Conservation (phyloP, 2,888 invertebrate genomes). For the Drosophila flavopinicola region DNA sequence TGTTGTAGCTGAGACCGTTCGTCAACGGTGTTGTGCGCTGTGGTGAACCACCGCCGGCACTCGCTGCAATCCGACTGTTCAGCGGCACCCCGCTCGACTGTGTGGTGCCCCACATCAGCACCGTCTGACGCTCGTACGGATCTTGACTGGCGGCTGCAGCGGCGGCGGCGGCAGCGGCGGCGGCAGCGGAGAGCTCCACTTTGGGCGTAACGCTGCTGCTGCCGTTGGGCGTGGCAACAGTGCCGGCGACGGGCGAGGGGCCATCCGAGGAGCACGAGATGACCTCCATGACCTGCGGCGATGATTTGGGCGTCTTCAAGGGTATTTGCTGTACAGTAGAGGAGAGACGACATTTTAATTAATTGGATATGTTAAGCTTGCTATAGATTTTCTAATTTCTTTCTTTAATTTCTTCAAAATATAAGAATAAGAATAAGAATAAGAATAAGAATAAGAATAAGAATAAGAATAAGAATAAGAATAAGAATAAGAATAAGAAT, state of each 20-base stretch:
- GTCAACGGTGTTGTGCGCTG: slow-evolving; percentile 83
- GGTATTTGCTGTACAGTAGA: slow-evolving; percentile 75
- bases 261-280: slow-evolving; percentile 84
- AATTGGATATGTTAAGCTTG: background rate
- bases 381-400: too few relatives aligned
- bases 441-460: too few relatives aligned
- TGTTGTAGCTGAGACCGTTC: slow-evolving; percentile 80
- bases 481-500: too few relatives aligned
- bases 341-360: background rate
- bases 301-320: slow-evolving; percentile 84
- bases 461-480: too few relatives aligned
- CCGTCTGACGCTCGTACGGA: slow-evolving; percentile 90
- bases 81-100: slow-evolving; percentile 84
- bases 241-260: slow-evolving; percentile 81
- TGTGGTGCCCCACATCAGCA: slow-evolving; percentile 95
- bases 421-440: too few relatives aligned
- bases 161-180: slow-evolving; percentile 20
- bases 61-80: slow-evolving; percentile 69
- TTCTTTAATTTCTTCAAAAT: too few relatives aligned
- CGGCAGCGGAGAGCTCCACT: slow-evolving; percentile 77
- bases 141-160: slow-evolving; percentile 70
- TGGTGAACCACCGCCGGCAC: slow-evolving; percentile 83
- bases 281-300: slow-evolving; percentile 84
- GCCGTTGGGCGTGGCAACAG: slow-evolving; percentile 60
- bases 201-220: slow-evolving; percentile 81